A percentile compares a stretch with the other conserved stretches of the same genome.
phyloP scores from a whole-genome alignment of 2,113 vertebrate species.

The Machaerirhynchus nigripectus region DNA sequence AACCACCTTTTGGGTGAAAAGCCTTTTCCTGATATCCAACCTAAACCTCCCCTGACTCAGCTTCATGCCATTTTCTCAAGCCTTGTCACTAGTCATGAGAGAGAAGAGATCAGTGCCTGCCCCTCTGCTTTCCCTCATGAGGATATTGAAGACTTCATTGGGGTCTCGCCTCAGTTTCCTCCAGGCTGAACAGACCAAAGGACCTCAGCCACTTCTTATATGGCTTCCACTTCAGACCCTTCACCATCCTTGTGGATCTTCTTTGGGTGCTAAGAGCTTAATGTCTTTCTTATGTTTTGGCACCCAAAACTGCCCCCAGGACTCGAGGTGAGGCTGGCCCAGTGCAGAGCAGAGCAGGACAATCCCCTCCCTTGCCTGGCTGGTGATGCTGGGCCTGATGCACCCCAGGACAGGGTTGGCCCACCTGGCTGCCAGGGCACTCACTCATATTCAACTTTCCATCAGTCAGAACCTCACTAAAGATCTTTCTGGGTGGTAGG shows the following conservation, averaged over 20 bases:
- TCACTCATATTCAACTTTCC: not conserved
- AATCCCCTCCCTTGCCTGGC: accelerated
- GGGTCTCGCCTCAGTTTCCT: not conserved
- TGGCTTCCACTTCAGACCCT: accelerated
- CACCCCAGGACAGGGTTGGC: accelerated
- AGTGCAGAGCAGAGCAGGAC: not conserved
- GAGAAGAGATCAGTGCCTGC: not conserved
- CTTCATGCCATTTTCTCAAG: not conserved
- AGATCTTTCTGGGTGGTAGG: not conserved
- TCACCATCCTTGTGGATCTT: not conserved
- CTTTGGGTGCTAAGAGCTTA: not conserved
- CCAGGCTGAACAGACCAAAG: not conserved
- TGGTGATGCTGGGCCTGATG: not conserved
- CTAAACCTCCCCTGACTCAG: not conserved
- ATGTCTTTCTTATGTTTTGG: not conserved
- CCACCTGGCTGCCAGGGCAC: not conserved
- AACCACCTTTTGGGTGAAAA: not conserved
- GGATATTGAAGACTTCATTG: accelerated
- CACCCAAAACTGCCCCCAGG: accelerated
- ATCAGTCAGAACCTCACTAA: not conserved
- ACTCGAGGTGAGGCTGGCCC: accelerated
- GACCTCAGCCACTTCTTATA: not conserved
- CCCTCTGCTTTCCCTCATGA: not conserved
- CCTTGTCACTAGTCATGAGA: not conserved
- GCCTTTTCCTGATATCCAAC: not conserved